Evolutionary conservation across 1,140 invertebrate species (phyloP).

Genomic region (Amphibalanus amphitrite): DNA sequence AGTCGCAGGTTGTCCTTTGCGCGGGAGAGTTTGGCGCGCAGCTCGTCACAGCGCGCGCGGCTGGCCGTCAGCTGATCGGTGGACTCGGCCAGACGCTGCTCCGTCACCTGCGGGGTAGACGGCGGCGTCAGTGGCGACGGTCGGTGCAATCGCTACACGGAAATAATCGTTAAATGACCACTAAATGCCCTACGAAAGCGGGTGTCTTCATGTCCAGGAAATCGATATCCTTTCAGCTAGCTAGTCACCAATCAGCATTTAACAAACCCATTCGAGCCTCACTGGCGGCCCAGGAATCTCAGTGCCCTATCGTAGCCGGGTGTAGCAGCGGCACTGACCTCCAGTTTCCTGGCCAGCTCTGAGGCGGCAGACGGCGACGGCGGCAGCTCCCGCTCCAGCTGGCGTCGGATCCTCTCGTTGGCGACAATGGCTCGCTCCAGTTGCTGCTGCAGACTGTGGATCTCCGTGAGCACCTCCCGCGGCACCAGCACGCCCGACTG

Average conservation of each 20-base stretch:
- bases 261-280: no score
- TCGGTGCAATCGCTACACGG: no score
- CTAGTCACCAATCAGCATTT: no score
- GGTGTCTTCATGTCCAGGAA: no score
- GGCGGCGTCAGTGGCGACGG: no score
- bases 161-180: no score
- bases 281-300: no score
- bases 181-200: no score
- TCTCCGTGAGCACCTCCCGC: slow-evolving; percentile 1
- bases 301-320: no score
- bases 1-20: neutral
- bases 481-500: slow-evolving; percentile 19
- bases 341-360: neutral
- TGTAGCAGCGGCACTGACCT: neutral
- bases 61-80: neutral
- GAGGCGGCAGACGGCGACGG: no score
- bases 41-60: neutral
- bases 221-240: no score
- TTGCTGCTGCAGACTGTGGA: neutral
- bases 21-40: neutral
- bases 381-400: neutral
- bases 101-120: neutral
- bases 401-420: neutral
- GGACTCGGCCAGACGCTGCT: neutral
- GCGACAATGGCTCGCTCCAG: neutral